These are phyloP conservation scores for Agapornis canus DNA, from an alignment of 2,797 vertebrate species.

Conservation along the genomic window DNA sequence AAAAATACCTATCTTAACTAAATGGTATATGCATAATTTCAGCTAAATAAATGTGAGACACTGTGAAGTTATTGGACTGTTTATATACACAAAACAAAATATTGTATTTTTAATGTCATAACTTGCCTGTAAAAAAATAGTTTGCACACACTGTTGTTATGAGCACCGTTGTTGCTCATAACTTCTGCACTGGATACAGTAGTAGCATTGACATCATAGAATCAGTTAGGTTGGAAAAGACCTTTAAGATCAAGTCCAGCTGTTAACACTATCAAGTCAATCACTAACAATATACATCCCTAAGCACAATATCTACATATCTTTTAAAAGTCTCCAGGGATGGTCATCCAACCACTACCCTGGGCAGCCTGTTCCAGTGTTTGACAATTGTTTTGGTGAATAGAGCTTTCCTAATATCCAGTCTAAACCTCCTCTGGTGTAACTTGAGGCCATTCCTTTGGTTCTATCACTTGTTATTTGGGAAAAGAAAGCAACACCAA, in stretches of 20 bases:
- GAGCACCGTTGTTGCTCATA: not conserved
- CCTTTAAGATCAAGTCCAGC: not conserved
- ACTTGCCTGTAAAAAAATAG: not conserved
- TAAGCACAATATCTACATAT: fast-evolving
- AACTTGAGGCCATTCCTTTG: not conserved
- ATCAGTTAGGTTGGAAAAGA: not conserved
- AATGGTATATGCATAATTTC: not conserved
- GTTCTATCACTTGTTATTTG: not conserved
- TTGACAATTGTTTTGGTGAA: not conserved
- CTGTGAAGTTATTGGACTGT: not conserved
- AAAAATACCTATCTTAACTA: not conserved
- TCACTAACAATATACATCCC: not conserved
- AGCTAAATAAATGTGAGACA: not conserved
- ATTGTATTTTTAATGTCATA: not conserved
- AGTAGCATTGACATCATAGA: not conserved
- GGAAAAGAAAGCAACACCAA: not conserved
- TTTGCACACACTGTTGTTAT: not conserved
- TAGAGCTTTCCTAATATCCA: not conserved
- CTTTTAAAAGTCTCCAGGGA: not conserved
- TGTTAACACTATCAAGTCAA: not conserved
- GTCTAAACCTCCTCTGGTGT: not conserved
- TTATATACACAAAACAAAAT: not conserved
- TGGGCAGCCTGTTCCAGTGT: not conserved
- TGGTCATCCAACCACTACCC: too few relatives aligned
- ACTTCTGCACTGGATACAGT: not conserved